These are phyloP conservation scores for Scomber colias DNA, from an alignment of 2,113 vertebrate genomes.

Conservation along the genomic window DNA sequence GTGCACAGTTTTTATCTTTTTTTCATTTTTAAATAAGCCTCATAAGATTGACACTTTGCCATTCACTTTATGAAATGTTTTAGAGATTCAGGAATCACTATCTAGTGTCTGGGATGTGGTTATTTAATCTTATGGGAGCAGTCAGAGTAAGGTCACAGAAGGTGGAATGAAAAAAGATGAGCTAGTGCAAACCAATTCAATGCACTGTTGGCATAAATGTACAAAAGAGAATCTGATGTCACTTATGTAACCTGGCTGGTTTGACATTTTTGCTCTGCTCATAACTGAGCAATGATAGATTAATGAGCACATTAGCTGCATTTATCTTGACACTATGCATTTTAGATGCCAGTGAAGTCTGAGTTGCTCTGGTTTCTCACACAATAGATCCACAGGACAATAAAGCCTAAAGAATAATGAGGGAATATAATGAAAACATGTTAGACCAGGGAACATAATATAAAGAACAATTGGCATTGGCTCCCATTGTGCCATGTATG, in stretches of 20 bases:
- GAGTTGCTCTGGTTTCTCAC: not conserved
- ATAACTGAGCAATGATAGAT: constrained; percentile 27
- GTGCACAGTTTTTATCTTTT: no score
- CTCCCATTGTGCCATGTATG: no score
- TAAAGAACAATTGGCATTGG: no score
- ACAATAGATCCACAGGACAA: not conserved
- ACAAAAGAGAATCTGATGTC: constrained; percentile 2
- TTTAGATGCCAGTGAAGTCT: constrained; percentile 8
- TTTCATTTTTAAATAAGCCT: no score
- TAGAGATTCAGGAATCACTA: no score
- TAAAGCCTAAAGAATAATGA: not conserved
- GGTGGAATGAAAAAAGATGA: no score
- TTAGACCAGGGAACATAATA: not conserved
- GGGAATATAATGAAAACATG: not conserved
- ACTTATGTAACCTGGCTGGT: constrained; percentile 8
- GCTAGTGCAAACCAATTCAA: no score
- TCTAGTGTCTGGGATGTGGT: no score
- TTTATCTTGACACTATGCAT: constrained; percentile 32
- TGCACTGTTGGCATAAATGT: not conserved
- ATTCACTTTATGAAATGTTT: no score
- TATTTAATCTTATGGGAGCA: no score
- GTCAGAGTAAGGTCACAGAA: no score
- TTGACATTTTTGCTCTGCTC: constrained; percentile 27
- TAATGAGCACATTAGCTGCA: constrained; percentile 37
- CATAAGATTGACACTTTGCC: no score